A percentile compares a stretch with the other conserved stretches of the same genome.
phyloP scores from a whole-genome alignment of 2,888 invertebrate species.

The Luffia ferchaultella region DNA sequence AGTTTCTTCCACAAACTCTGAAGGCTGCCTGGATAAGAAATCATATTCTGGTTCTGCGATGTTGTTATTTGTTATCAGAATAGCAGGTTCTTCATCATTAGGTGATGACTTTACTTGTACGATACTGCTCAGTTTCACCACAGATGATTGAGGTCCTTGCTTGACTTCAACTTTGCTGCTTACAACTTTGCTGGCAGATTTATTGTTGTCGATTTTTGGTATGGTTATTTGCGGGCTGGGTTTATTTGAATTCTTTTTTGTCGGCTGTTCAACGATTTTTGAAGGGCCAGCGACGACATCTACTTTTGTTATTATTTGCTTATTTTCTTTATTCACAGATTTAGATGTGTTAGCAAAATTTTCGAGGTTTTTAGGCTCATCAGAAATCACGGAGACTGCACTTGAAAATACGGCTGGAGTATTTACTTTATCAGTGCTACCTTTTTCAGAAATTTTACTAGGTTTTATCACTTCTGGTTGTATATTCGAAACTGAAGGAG shows the following conservation, averaged over 20 bases:
- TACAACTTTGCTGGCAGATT: slow-evolving; percentile 44
- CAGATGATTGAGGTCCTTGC: slow-evolving; percentile 31
- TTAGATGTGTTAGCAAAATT: slow-evolving; percentile 46
- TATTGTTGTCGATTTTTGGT: slow-evolving; percentile 30
- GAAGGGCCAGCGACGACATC: slow-evolving; percentile 65
- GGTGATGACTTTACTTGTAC: slow-evolving; percentile 60
- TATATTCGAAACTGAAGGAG: slow-evolving; percentile 38
- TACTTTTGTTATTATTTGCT: slow-evolving; percentile 57
- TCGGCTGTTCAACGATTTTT: slow-evolving; percentile 43
- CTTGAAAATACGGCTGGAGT: slow-evolving; percentile 40
- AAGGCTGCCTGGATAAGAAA: slow-evolving; percentile 83
- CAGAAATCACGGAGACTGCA: slow-evolving; percentile 46
- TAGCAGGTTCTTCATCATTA: slow-evolving; percentile 63
- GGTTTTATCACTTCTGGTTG: slow-evolving; percentile 55
- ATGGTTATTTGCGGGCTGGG: slow-evolving; percentile 28
- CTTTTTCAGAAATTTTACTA: slow-evolving; percentile 46
- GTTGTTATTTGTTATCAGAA: slow-evolving; percentile 73
- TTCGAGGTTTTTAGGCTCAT: slow-evolving; percentile 48
- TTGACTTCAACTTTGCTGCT: slow-evolving; percentile 60
- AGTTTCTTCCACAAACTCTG: slow-evolving; percentile 86
- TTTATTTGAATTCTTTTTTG: slow-evolving; percentile 37
- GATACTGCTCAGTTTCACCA: slow-evolving; percentile 58
- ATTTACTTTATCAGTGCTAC: slow-evolving; percentile 43
- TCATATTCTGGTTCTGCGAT: slow-evolving; percentile 85
- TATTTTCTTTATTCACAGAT: slow-evolving; percentile 50